Percentiles rank a stretch among this genome's conserved stretches.
These are phyloP conservation scores for Lepilemur ruficaudatus DNA, from an alignment of 2,797 vertebrate species.

Conservation along the genomic window DNA sequence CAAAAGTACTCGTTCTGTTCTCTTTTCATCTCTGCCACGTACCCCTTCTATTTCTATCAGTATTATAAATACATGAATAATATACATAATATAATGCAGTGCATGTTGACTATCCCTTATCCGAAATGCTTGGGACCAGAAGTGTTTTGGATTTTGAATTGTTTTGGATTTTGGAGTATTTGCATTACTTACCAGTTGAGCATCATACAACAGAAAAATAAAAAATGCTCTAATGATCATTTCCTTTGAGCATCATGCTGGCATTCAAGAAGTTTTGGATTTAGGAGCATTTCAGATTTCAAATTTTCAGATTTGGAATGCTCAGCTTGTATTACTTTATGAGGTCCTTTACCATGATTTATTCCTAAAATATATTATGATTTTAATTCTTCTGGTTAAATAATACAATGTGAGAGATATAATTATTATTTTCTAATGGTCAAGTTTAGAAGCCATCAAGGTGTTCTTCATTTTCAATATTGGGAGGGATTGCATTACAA, in stretches of 20 bases:
- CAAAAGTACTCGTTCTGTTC: not conserved
- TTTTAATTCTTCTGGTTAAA: constrained; percentile 5
- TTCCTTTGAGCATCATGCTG: not conserved
- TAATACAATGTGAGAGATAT: not conserved
- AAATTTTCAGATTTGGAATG: not conserved
- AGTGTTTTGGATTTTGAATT: not conserved
- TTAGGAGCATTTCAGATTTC: not conserved
- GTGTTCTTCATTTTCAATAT: not conserved
- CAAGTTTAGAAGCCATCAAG: not conserved
- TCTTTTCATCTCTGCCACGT: not conserved
- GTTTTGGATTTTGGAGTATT: not conserved
- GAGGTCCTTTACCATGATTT: not conserved
- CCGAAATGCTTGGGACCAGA: not conserved
- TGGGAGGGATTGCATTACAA: not conserved
- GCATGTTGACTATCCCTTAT: not conserved
- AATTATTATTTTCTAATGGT: not conserved
- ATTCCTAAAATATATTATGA: not conserved
- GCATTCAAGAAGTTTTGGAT: not conserved
- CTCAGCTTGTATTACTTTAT: not conserved
- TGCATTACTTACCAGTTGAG: not conserved
- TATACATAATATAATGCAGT: not conserved
- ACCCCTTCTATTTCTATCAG: not conserved
- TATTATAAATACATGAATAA: not conserved
- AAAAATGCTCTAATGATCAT: not conserved
- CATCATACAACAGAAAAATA: not conserved